Base-by-base conservation (phyloP, 2,113 vertebrate genomes). In the Menidia beryllina region DNA sequence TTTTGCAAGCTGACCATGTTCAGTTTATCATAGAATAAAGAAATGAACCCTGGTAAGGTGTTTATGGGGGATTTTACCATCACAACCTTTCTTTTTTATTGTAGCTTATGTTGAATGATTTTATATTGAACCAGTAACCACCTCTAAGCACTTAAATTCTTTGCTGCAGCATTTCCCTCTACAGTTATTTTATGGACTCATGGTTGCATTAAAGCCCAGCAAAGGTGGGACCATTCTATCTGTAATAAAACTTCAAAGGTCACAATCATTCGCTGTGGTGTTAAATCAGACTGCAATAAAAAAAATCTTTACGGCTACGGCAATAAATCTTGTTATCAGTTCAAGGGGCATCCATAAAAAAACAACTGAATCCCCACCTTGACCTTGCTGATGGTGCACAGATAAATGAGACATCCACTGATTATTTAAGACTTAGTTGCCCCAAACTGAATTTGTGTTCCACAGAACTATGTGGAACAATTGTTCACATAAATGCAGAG, bases 401-500 rank as follows among this genome's bases (percentile, higher is more conserved):
- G 17, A 50, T 52, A 4, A 69, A 52, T 39, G 52, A 59, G 23
- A 20, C 25, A 50, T 19, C 6, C 0, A 11, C 23, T 27, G 19
- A 14, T 38, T n/a, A 59, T 24, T 0, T 4, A 25, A 53, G n/a
- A 43, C 20, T 30, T 50, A 49, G 50, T 60, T 49, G 47, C 41
- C 50, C 26, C 4, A 73, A 77, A 68, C 26, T 58, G 53, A 23
- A 58, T 54, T 3, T 25, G 21, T 45, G n/a, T 25, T 75, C 77
- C 78, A 82, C 70, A 80, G 19, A 19, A 39, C 53, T 80, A 66
- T 71, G 54, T 52, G 48, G 36, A n/a, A 47, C 20, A 36, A 56
- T 51, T 71, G 71, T 39, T 67, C 20, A 8, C 69, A 91, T 88
- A 82, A 87, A 84, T 82, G 82, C 75, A 89, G 87, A 85, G 56